Percentiles rank a stretch among this genome's conserved stretches.
Conservation (phyloP, 2,888 invertebrate species). For the Pachymerium ferrugineum region DNA sequence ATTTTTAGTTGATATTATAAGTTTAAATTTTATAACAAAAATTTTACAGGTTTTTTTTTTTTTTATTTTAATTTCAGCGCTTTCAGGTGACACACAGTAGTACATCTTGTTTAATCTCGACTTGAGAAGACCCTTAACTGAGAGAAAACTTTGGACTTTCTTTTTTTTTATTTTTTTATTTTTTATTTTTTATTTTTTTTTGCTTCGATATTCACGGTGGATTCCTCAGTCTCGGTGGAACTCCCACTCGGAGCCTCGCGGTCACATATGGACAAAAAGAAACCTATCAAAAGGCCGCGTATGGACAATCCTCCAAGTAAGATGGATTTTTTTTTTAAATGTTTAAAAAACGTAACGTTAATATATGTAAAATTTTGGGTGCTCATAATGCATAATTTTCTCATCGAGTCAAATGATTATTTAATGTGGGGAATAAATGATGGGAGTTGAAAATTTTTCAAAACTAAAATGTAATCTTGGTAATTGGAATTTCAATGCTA, state of each 20-base stretch:
- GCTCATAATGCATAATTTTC: neutral
- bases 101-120: neutral
- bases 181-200: neutral
- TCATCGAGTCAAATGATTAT: neutral
- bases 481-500: constrained; percentile 25
- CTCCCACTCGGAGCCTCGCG: constrained; percentile 33
- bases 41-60: neutral
- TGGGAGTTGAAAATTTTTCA: no score
- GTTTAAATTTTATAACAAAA: neutral
- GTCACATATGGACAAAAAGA: constrained; percentile 45
- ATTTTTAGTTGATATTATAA: neutral
- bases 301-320: constrained; percentile 46
- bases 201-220: constrained; percentile 5
- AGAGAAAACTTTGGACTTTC: neutral
- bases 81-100: constrained; percentile 3
- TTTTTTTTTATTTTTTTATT: neutral
- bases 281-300: constrained; percentile 45
- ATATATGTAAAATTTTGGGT: neutral
- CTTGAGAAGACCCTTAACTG: constrained; percentile 19
- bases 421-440: neutral
- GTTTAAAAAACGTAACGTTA: no score
- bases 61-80: neutral
- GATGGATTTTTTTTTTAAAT: constrained; percentile 36
- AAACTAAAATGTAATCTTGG: neutral
- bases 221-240: constrained; percentile 40